Conservation (phyloP, 1,140 invertebrate species). For the Pogonomyrmex barbatus region DNA sequence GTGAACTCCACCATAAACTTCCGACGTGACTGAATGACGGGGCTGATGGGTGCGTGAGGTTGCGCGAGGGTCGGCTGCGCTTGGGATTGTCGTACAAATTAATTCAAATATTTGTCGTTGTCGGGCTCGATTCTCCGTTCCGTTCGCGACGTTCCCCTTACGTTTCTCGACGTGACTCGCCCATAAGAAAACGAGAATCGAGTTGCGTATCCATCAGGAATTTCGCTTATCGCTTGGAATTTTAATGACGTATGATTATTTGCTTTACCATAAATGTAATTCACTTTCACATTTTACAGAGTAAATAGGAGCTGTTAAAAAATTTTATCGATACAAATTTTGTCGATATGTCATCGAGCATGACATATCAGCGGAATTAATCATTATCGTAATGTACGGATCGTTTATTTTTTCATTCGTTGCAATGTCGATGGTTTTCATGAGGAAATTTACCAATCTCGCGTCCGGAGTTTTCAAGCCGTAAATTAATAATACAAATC, state of each 20-base stretch:
- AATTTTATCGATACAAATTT: not conserved
- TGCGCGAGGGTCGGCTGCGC: conserved; percentile 61
- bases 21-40: conserved; percentile 72
- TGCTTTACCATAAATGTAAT: not conserved
- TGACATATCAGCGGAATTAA: not conserved
- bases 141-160: not conserved
- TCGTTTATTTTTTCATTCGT: not conserved
- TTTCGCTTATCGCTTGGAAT: not conserved
- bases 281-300: not conserved
- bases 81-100: conserved; percentile 74
- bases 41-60: conserved; percentile 71
- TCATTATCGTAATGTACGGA: not conserved
- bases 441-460: not conserved
- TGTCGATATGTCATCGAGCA: too few relatives aligned
- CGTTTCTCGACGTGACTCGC: conserved; percentile 23
- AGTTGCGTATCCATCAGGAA: not conserved
- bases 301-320: not conserved
- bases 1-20: conserved; percentile 70
- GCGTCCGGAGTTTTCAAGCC: too few relatives aligned
- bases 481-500: conserved; percentile 43
- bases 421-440: not conserved
- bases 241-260: conserved; percentile 13
- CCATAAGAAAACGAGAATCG: conserved; percentile 12
- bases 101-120: conserved; percentile 74
- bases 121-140: conserved; percentile 58